These are phyloP conservation scores for Acanthosoma haemorrhoidale DNA, from an alignment of 2,888 invertebrate species.

Conservation along the genomic window DNA sequence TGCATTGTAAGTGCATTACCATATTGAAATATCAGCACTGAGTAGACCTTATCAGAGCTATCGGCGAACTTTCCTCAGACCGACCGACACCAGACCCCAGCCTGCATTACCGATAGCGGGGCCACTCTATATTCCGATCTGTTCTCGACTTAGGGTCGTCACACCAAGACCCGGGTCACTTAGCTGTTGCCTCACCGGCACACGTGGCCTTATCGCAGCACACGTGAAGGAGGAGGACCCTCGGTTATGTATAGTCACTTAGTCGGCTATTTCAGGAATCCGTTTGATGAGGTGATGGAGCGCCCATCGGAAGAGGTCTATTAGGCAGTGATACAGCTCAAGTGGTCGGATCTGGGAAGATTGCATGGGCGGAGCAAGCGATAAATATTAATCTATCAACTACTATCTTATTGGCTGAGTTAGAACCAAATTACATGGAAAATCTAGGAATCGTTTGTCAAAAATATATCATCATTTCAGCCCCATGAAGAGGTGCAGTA, in stretches of 20 bases:
- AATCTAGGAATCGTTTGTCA: no score
- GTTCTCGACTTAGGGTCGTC: neutral
- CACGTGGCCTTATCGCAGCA: constrained; percentile 11
- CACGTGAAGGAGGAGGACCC: no score
- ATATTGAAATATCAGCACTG: no score
- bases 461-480: no score
- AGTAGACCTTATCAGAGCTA: neutral
- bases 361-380: no score
- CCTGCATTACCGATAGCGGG: no score
- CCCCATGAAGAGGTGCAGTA: no score
- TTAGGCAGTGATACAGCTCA: neutral
- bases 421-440: no score
- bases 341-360: neutral
- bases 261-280: neutral
- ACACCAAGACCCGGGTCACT: neutral
- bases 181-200: neutral
- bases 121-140: no score
- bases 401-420: no score
- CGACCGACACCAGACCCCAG: neutral
- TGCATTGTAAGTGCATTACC: no score
- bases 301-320: neutral
- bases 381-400: no score
- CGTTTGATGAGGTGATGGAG: neutral
- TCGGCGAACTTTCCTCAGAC: neutral
- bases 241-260: neutral